Conservation (phyloP, 2,888 invertebrate genomes). For the Heliconius hortense region DNA sequence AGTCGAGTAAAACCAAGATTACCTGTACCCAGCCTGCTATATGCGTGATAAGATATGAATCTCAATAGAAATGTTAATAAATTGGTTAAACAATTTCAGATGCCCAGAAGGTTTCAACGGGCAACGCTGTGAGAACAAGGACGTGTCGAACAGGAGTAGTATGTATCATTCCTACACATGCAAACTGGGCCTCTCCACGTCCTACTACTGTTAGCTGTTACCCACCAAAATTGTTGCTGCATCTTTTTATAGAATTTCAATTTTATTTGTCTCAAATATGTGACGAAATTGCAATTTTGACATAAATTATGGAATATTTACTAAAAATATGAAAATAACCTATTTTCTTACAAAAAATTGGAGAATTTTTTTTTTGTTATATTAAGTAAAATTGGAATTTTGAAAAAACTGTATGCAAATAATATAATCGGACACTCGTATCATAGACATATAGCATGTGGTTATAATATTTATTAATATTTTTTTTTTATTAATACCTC, state of each 20-base stretch:
- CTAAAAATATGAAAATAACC: neutral
- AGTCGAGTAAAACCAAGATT: no score
- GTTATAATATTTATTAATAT: no score
- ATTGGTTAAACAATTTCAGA: slow-evolving; percentile 73
- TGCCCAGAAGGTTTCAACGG: slow-evolving; percentile 91
- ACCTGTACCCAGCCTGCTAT: no score
- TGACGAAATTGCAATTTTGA: neutral
- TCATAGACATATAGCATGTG: slow-evolving; percentile 32
- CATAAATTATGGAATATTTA: neutral
- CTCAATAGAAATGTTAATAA: neutral
- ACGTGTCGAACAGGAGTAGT: slow-evolving; percentile 88
- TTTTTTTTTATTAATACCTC: neutral
- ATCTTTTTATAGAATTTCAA: slow-evolving; percentile 7
- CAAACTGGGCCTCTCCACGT: slow-evolving; percentile 89
- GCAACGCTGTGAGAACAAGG: slow-evolving; percentile 90
- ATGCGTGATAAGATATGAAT: neutral
- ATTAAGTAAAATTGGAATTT: neutral
- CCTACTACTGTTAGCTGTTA: slow-evolving; percentile 87
- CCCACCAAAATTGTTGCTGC: slow-evolving; percentile 15
- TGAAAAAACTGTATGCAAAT: slow-evolving; percentile 3
- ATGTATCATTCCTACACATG: slow-evolving; percentile 90
- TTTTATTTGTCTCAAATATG: neutral
- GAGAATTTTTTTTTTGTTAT: neutral
- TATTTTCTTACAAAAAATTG: neutral
- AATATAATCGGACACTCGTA: slow-evolving; percentile 26